Percentiles rank a stretch among this genome's conserved stretches.
Conservation (phyloP, 2,113 vertebrate species). For the Toxostoma redivivum region DNA sequence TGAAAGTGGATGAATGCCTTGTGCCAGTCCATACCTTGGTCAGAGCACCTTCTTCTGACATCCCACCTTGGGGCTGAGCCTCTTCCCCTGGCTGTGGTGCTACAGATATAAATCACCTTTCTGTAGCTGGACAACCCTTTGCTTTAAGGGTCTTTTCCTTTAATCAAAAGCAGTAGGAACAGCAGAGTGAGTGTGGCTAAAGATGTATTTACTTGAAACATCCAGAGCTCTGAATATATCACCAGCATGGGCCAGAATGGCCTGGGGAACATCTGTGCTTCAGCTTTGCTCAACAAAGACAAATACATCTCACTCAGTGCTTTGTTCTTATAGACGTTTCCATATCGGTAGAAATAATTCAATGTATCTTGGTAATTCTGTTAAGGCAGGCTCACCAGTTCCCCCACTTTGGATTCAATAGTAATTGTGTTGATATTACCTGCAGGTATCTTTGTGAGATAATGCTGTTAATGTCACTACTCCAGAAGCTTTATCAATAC, state of each 20-base stretch:
- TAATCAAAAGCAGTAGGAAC: neutral
- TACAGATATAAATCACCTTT: neutral
- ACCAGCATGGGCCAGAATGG: neutral
- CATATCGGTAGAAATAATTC: conserved; percentile 16
- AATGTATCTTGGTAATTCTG: conserved; percentile 29
- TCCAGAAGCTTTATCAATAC: conserved; percentile 30
- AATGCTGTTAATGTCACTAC: conserved; percentile 40
- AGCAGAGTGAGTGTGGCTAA: neutral
- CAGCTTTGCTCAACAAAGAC: conserved; percentile 41
- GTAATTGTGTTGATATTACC: conserved; percentile 51
- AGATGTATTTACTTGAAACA: neutral
- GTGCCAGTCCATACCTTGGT: neutral
- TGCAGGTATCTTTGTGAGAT: conserved; percentile 34
- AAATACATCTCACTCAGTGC: neutral
- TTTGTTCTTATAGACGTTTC: conserved; percentile 15
- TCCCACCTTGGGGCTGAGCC: neutral
- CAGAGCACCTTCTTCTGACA: neutral
- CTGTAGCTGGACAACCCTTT: neutral
- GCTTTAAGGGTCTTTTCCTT: neutral
- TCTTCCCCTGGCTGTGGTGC: neutral
- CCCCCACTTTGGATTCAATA: conserved; percentile 21
- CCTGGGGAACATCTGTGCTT: conserved; percentile 26
- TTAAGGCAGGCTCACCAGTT: conserved; percentile 15
- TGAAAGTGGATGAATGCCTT: neutral
- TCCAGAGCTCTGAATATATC: conserved; percentile 12